Evolutionary conservation across 2,888 invertebrate genomes (phyloP).

Genomic region (Tyria jacobaeae): DNA sequence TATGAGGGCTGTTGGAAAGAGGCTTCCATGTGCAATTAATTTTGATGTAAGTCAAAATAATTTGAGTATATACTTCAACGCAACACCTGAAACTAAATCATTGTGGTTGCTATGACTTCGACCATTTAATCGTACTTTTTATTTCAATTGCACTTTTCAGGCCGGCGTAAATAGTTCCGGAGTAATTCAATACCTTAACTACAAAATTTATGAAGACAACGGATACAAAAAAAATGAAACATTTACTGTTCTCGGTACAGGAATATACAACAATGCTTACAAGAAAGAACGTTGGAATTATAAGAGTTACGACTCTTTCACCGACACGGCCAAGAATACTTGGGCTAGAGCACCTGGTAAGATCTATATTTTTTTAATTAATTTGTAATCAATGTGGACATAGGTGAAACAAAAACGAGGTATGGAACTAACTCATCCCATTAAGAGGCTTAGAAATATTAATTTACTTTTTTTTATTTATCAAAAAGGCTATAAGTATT

Average conservation of each 20-base stretch:
- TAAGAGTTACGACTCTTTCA: constrained; percentile 54
- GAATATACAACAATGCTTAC: constrained; percentile 59
- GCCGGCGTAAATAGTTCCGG: constrained; percentile 72
- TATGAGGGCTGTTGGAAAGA: constrained; percentile 86
- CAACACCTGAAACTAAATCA: background rate
- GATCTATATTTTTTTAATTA: background rate
- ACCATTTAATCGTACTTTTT: too few species aligned
- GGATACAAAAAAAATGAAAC: constrained; percentile 70
- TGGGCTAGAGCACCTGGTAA: constrained; percentile 68
- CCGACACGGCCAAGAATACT: constrained; percentile 67
- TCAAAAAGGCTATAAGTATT: too few species aligned
- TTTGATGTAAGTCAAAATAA: constrained; percentile 71
- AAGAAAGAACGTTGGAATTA: constrained; percentile 58
- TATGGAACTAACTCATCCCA: too few species aligned
- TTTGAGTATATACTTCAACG: background rate
- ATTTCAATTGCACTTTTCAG: too few species aligned
- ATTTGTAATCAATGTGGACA: too few species aligned
- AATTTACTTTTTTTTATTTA: background rate
- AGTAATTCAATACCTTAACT: constrained; percentile 81
- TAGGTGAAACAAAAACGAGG: too few species aligned
- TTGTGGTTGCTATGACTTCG: too few species aligned
- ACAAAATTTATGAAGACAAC: constrained; percentile 78
- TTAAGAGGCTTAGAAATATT: background rate
- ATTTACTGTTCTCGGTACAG: constrained; percentile 33
- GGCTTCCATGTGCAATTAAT: constrained; percentile 74